Evolutionary conservation across 92 coral and sea anemone genomes (phyloP).

Genomic region (Nematostella vectensis): DNA sequence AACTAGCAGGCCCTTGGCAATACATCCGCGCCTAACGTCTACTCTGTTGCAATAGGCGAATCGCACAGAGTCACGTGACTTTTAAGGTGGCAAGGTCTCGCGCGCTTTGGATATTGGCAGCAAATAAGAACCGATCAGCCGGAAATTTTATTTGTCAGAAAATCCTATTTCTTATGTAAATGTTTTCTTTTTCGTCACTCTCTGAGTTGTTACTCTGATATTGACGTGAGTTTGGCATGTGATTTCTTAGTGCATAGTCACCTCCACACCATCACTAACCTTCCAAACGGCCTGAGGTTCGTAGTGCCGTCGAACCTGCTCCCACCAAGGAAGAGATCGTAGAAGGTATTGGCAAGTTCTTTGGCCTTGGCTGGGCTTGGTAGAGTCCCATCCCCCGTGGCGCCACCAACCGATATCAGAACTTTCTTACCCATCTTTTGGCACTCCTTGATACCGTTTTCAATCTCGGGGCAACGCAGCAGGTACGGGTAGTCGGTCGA

Average conservation of each 20-base stretch:
- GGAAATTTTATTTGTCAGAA: not conserved
- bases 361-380: conserved; percentile 38
- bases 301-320: conserved; percentile 5
- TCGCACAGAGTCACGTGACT: too few relatives aligned
- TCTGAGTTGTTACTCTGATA: not conserved
- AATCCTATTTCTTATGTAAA: not conserved
- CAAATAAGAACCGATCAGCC: too few relatives aligned
- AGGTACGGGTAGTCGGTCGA: conserved; percentile 61
- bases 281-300: conserved; percentile 58
- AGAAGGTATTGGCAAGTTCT: conserved; percentile 62
- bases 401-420: conserved; percentile 73
- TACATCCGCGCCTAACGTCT: too few relatives aligned
- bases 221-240: not conserved
- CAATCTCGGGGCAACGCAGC: conserved; percentile 63
- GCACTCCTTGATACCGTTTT: conserved; percentile 61
- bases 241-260: too few relatives aligned
- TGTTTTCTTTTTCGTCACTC: not conserved
- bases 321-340: conserved; percentile 60
- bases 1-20: too few relatives aligned
- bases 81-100: too few relatives aligned
- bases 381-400: conserved; percentile 73
- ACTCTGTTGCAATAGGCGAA: too few relatives aligned
- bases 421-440: conserved; percentile 66
- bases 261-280: too few relatives aligned
- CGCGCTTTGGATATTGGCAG: too few relatives aligned